Percentiles rank a stretch among this genome's conserved stretches.
phyloP scores from a whole-genome alignment of 2,113 vertebrate genomes.

The Paramisgurnus dabryanus region DNA sequence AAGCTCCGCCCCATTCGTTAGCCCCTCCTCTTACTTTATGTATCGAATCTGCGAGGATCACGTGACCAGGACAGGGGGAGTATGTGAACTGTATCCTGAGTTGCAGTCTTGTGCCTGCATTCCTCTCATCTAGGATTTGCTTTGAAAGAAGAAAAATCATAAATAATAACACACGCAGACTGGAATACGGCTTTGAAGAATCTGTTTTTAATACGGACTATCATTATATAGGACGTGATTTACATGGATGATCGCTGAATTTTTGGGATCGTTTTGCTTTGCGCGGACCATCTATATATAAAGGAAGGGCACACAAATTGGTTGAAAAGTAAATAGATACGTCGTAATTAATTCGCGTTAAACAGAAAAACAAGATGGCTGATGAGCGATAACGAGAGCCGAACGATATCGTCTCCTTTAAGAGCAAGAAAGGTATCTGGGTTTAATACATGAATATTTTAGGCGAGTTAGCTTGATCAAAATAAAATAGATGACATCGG shows the following conservation, averaged over 20 bases:
- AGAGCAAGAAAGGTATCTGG: conserved; percentile 57
- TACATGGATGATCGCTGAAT: conserved; percentile 51
- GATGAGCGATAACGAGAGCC: conserved; percentile 45
- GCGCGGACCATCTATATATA: conserved; percentile 30
- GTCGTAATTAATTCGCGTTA: conserved; percentile 57
- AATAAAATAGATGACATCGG: conserved; percentile 42
- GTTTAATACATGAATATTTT: conserved; percentile 55
- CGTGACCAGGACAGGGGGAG: conserved; percentile 63
- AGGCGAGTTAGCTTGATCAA: conserved; percentile 38
- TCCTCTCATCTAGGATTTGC: conserved; percentile 53
- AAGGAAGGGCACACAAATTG: conserved; percentile 63
- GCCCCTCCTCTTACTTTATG: conserved; percentile 62
- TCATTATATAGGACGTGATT: conserved; percentile 49
- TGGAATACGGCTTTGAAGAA: conserved; percentile 45
- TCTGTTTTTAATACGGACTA: conserved; percentile 49
- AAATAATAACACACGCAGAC: conserved; percentile 51
- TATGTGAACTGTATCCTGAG: conserved; percentile 65
- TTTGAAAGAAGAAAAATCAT: conserved; percentile 45
- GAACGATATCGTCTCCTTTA: conserved; percentile 60
- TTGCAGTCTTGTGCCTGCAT: conserved; percentile 59
- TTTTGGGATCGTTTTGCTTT: conserved; percentile 26
- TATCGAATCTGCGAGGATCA: conserved; percentile 66
- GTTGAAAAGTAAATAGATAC: conserved; percentile 70
- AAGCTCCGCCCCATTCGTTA: conserved; percentile 35
- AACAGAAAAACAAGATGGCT: conserved; percentile 45